Base-by-base conservation (phyloP, 2,888 invertebrate genomes). In the Eupithecia pulchellata region DNA sequence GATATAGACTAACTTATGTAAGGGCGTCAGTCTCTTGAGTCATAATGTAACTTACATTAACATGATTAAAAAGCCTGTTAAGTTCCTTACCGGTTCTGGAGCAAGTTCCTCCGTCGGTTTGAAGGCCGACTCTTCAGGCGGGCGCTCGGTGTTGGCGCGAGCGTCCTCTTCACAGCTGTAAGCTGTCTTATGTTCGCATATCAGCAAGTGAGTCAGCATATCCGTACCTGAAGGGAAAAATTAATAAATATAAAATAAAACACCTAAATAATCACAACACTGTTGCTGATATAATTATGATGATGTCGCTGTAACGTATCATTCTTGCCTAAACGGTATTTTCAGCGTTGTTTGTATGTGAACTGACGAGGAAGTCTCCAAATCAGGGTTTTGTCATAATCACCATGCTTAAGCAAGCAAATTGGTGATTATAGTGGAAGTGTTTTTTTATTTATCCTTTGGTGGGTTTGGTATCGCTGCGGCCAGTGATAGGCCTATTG, bases 181-280 rank as follows among this genome's bases (percentile, higher is more conserved):
- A 0, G 97, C 97, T 0, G 96, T 96, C 85, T 96, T 96, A 82
- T 96, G 95, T 67, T 96, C 96, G 83, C 97, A 97, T 76, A 95
- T 94, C 39, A 97, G 95, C 82, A 97, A 89, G 91, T 97, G 97
- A 32, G 95, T 95, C 27, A 97, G 96, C 95, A 96, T 93, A 76
- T 93, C 92, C 3, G 93, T 93, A 34, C 92, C 93, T 93, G 79
- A 17, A 30, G 27, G 6, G 8, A n/a, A 29, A 52, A 47, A 17
- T 4, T 17, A 29, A 14, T 60, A 77, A 14, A 39, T 14, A 13
- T 32, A 32, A 32, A 32, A 6, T 32, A 32, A 32, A 32, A n/a
- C n/a, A n/a, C n/a, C n/a, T n/a, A n/a, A n/a, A n/a, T n/a, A n/a
- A n/a, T n/a, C n/a, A n/a, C n/a, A n/a, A n/a, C n/a, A n/a, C n/a